Evolutionary conservation across 92 coral and sea anemone species (phyloP), one percentile per base, ranked within the genome.

Genomic region (Palythoa grandis): DNA sequence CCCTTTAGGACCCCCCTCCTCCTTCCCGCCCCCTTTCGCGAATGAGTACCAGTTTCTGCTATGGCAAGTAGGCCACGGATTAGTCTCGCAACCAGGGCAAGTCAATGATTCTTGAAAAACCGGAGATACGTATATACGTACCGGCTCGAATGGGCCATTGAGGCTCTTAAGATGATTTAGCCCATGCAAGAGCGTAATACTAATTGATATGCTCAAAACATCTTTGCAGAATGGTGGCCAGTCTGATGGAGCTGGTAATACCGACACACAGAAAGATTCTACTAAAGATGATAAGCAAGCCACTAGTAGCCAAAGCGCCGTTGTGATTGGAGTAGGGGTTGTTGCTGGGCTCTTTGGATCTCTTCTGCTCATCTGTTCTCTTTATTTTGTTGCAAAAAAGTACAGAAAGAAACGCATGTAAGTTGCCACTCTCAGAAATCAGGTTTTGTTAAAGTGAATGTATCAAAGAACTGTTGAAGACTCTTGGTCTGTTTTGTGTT

Each of bases 361-460:
- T 37, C 79, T 75, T 29, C 37, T 75, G 10, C 63, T 75, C 39
- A 11, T 75, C 60, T 75, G 79, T 75, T 38, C 8, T 53, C 14
- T 10, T 7, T 75, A 75, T 23, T 75, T 10, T 50, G 63, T n/a
- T 12, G 43, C 52, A 14, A 75, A 75, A 58, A 75, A 60, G 13
- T 52, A 39, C 39, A 75, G 79, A 52, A 75, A 2, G 11, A 75
- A 75, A 37, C 61, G 11, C n/a, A 75, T 1, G 79, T 75, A 75
- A 75, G 79, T 14, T 43, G 50, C 11, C 5, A 39, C 19, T 47
- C n/a, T 9, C 14, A 40, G 16, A 66, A 66, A 29, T n/a, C 19
- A 16, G 70, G 37, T 19, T 43, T 43, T 43, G 50, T 29, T 29
- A 29, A 29, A 29, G 6, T 43, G 50, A 5, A 43, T 43, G 50